Conservation (phyloP, 2,888 invertebrate genomes). For the Lepidocyrtinus sp. region DNA sequence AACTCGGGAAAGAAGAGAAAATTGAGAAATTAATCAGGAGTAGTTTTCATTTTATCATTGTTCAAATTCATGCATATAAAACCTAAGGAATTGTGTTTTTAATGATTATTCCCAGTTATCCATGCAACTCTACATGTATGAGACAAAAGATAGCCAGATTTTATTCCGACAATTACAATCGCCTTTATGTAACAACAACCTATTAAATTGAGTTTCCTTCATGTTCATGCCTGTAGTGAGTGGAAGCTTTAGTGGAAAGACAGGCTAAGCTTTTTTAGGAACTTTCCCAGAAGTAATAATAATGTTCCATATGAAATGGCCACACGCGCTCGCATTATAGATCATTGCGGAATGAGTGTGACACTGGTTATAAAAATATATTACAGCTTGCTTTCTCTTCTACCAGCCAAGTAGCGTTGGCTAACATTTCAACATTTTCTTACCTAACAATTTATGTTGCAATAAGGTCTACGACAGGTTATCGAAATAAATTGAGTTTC, state of each 20-base stretch:
- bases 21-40: conserved; percentile 64
- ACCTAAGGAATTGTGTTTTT: not conserved
- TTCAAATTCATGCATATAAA: conserved; percentile 21
- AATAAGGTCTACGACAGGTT: not conserved
- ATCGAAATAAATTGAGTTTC: not conserved
- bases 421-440: conserved; percentile 36
- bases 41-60: conserved; percentile 43
- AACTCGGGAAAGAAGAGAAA: conserved; percentile 50
- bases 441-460: conserved; percentile 12
- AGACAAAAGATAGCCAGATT: not conserved
- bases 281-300: conserved; percentile 52
- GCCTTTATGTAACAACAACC: conserved; percentile 10
- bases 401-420: conserved; percentile 24
- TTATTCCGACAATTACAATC: conserved; percentile 13
- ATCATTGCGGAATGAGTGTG: conserved; percentile 42
- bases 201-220: conserved; percentile 2
- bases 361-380: conserved; percentile 49
- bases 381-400: conserved; percentile 37
- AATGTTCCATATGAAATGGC: conserved; percentile 47
- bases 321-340: conserved; percentile 46
- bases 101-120: not conserved
- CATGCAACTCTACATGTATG: not conserved
- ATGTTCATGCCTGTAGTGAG: no score
- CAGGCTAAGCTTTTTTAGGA: conserved; percentile 39
- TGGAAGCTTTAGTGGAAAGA: conserved; percentile 4